A percentile compares a stretch with the other conserved stretches of the same genome.
Conservation (phyloP, 2,113 vertebrate genomes). For the Meleagris gallopavo region DNA sequence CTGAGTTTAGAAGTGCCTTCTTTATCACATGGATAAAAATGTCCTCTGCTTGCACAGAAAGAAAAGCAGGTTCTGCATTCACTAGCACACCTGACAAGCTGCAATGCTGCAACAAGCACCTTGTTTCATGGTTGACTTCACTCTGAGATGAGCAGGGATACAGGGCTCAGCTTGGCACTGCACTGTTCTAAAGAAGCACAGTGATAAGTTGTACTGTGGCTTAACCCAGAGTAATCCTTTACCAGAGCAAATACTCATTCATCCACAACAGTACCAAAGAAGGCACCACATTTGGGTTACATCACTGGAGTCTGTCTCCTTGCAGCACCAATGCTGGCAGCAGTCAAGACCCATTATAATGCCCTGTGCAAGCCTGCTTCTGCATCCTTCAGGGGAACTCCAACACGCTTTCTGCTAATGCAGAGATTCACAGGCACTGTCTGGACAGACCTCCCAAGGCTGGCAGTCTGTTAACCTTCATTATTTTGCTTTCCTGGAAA, state of each 20-base stretch:
- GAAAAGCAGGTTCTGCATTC: not conserved
- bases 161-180: fast-evolving
- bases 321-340: not conserved
- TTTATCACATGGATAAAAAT: not conserved
- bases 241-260: not conserved
- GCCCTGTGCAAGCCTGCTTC: fast-evolving
- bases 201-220: fast-evolving
- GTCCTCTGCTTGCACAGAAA: not conserved
- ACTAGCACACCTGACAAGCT: not conserved
- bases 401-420: not conserved
- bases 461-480: not conserved
- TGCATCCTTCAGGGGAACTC: not conserved
- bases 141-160: not conserved
- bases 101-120: not conserved
- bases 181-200: not conserved
- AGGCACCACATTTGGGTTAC: not conserved
- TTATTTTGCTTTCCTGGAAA: not conserved
- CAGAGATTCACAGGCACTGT: not conserved
- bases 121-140: not conserved
- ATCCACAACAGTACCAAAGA: not conserved
- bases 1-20: not conserved
- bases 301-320: not conserved
- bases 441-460: not conserved
- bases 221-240: not conserved
- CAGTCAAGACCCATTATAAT: not conserved